A percentile compares a stretch with the other conserved stretches of the same genome.
These are phyloP conservation scores for Tiliacea citrago DNA, from an alignment of 2,888 invertebrate genomes.

Conservation along the genomic window DNA sequence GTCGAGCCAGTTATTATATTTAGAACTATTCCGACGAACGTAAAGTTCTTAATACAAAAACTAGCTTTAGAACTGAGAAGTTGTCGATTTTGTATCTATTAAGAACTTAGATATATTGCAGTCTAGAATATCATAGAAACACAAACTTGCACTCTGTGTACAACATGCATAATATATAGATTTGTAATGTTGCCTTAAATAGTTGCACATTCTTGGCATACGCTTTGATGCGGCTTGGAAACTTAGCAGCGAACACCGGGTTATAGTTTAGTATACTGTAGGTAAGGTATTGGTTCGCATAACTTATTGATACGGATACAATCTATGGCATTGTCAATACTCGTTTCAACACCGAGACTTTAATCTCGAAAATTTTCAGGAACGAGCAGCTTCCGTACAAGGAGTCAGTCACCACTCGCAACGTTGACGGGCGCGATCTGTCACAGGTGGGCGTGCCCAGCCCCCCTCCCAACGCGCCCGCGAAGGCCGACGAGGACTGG, in stretches of 20 bases:
- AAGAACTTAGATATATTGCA: not conserved
- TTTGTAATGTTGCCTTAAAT: not conserved
- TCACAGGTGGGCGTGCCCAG: conserved; percentile 84
- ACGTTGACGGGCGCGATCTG: conserved; percentile 83
- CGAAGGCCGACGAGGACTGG: conserved; percentile 69
- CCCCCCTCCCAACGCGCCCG: conserved; percentile 79
- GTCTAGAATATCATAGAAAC: not conserved
- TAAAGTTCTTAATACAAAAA: not conserved
- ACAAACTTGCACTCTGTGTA: not conserved
- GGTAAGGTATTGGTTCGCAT: not conserved
- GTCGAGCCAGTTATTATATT: not conserved
- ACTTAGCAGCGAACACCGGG: not conserved
- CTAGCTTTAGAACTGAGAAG: not conserved
- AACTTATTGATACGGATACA: not conserved
- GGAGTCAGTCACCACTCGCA: conserved; percentile 82
- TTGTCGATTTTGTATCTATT: not conserved
- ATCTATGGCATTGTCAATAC: not conserved
- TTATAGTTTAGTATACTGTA: not conserved
- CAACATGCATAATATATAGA: no score
- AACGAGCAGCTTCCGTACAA: conserved; percentile 83
- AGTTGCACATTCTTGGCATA: not conserved
- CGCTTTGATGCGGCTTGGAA: not conserved
- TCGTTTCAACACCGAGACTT: no score
- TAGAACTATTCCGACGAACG: not conserved
- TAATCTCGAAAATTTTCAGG: no score